Evolutionary conservation across 2,113 vertebrate genomes (phyloP).

Genomic region (Aptenodytes patagonicus): DNA sequence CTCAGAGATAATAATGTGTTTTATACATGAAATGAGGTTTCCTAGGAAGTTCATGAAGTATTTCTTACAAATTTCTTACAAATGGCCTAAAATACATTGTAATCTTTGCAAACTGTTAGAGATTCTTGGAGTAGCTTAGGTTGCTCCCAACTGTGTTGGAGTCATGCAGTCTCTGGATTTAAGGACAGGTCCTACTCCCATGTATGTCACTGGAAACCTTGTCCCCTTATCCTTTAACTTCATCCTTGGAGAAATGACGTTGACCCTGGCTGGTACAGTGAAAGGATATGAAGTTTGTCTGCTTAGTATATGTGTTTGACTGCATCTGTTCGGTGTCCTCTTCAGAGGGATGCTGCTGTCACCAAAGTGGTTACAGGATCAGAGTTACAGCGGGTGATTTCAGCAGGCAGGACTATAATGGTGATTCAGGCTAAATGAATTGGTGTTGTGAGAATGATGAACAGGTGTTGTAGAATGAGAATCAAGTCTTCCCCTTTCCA

Average conservation of each 20-base stretch:
- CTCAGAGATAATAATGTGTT: background rate
- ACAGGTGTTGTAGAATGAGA: background rate
- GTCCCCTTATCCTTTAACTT: background rate
- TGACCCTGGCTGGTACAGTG: background rate
- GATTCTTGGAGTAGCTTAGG: background rate
- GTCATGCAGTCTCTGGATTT: background rate
- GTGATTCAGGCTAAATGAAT: background rate
- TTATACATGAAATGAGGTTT: background rate
- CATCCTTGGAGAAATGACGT: background rate
- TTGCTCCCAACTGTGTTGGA: background rate
- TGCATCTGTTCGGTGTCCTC: background rate
- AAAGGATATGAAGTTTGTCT: background rate
- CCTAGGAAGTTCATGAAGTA: background rate
- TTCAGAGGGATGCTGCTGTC: background rate
- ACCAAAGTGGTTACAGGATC: background rate
- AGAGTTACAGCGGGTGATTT: background rate
- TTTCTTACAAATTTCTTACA: background rate
- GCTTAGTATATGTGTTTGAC: background rate
- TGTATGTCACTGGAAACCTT: background rate
- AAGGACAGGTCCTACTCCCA: background rate
- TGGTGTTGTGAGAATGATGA: background rate
- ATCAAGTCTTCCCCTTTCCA: background rate
- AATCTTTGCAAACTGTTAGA: background rate
- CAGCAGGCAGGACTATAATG: background rate
- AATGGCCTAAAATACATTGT: background rate